These are phyloP conservation scores for Laticauda colubrina DNA, from an alignment of 2,113 vertebrate species.

Conservation along the genomic window DNA sequence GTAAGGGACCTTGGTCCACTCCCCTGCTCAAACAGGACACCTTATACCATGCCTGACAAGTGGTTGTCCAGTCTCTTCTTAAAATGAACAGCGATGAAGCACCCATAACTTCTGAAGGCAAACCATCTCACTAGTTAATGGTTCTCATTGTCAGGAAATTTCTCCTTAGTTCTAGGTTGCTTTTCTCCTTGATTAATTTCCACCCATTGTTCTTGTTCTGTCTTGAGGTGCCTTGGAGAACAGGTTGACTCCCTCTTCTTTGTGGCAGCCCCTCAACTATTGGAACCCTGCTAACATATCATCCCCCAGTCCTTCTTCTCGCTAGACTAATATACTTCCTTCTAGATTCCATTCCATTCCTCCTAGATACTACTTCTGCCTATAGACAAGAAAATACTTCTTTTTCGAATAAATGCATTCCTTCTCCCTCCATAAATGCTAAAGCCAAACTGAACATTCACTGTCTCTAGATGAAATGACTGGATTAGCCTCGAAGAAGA, in stretches of 20 bases:
- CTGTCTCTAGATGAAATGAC: background rate
- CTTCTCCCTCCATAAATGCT: conserved; percentile 10
- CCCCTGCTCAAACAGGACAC: background rate
- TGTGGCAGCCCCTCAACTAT: background rate
- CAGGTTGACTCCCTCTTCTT: background rate
- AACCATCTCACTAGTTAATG: background rate
- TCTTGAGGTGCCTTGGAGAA: background rate
- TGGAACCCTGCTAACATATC: background rate
- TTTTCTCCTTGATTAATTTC: background rate
- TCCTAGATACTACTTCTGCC: background rate
- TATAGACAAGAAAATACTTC: background rate
- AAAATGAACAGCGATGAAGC: background rate
- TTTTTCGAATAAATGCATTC: background rate
- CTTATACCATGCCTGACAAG: background rate
- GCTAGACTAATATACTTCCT: background rate
- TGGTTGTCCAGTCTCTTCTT: background rate
- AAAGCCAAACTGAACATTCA: background rate
- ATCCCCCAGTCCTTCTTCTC: background rate
- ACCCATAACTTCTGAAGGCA: background rate
- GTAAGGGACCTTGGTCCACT: background rate
- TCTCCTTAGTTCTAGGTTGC: background rate
- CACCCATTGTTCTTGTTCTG: background rate
- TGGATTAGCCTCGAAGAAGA: background rate
- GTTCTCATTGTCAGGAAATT: background rate
- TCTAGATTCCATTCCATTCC: background rate